Percentiles rank a stretch among this genome's conserved stretches.
These are phyloP conservation scores for Rhyacophila brunnea DNA, from an alignment of 1,140 invertebrate genomes.

Conservation along the genomic window DNA sequence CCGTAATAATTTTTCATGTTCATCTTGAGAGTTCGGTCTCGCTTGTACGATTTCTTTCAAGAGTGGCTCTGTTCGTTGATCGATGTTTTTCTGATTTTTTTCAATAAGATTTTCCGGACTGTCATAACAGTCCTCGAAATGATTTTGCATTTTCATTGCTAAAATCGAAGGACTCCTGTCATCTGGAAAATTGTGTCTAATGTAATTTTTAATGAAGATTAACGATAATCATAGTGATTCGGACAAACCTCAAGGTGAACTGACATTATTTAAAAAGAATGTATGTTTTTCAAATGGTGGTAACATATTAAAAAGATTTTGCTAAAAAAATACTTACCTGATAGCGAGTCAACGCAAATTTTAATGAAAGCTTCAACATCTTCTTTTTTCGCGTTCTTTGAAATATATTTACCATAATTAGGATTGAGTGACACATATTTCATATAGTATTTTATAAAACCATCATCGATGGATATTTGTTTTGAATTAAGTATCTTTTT, in stretches of 20 bases:
- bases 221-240: constrained; percentile 7
- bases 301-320: background rate
- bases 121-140: constrained; percentile 68
- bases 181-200: constrained; percentile 22
- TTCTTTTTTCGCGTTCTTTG: constrained; percentile 45
- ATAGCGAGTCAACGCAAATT: constrained; percentile 47
- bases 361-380: constrained; percentile 52
- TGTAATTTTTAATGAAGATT: background rate
- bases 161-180: constrained; percentile 45
- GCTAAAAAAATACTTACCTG: constrained; percentile 39
- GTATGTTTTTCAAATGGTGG: too few relatives aligned
- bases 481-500: too few relatives aligned
- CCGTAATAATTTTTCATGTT: constrained; percentile 58
- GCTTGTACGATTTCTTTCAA: constrained; percentile 58
- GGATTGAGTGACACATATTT: constrained; percentile 54
- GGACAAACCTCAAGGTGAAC: background rate
- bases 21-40: constrained; percentile 44
- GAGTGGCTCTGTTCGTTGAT: constrained; percentile 51
- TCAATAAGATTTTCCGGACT: constrained; percentile 55
- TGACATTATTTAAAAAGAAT: constrained; percentile 1
- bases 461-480: constrained; percentile 3
- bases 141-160: constrained; percentile 67
- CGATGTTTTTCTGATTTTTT: constrained; percentile 52
- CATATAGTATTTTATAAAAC: constrained; percentile 40
- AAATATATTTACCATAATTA: constrained; percentile 50